Evolutionary conservation across 2,113 vertebrate genomes (phyloP), one percentile per base, ranked within the genome.

Genomic region (Psophia crepitans): DNA sequence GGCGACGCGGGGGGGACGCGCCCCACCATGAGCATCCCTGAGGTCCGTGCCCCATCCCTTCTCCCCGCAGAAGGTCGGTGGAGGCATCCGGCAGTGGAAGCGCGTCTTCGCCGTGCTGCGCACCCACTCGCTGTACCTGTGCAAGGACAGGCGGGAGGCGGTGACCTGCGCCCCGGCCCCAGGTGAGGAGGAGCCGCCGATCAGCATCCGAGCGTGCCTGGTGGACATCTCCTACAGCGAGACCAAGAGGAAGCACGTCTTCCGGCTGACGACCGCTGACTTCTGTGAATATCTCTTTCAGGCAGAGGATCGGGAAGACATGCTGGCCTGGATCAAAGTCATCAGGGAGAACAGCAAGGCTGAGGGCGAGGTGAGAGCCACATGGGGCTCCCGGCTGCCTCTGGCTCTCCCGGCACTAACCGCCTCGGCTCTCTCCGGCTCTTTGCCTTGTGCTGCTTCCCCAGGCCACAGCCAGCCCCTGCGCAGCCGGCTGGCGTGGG

Each of bases 261-360:
- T 99, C 98, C 98, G 99, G 26, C 98, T 99, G 96, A 99, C 99
- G 98, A 99, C 99, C 69, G 99, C 99, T 98, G 99, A 99, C 99
- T 99, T 99, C 98, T 99, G 99, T 97, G 99, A 99, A 99, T 99
- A 99, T 98, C 99, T 99, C 98, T 99, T 99, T 98, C 99, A 99
- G 98, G 99, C 99, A 63, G 99, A 99, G 98, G 99, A 99, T 98
- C 98, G 99, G 77, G 99, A 99, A 90, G 99, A 99, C 98, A 99
- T 99, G 99, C 98, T 99, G 98, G 98, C 98, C 97, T 99, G 99
- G 99, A 99, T 99, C 97, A 99, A 98, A 98, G 98, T 98, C 97
- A 99, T 99, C 98, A 98, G 99, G 84, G 99, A 99, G 94, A 99
- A 99, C 98, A 99, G 99, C 98, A 99, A 99, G 98, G 99, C 98